These are phyloP conservation scores for Koerneria pararmatus DNA, from an alignment of 2,888 invertebrate genomes.

Conservation along the genomic window DNA sequence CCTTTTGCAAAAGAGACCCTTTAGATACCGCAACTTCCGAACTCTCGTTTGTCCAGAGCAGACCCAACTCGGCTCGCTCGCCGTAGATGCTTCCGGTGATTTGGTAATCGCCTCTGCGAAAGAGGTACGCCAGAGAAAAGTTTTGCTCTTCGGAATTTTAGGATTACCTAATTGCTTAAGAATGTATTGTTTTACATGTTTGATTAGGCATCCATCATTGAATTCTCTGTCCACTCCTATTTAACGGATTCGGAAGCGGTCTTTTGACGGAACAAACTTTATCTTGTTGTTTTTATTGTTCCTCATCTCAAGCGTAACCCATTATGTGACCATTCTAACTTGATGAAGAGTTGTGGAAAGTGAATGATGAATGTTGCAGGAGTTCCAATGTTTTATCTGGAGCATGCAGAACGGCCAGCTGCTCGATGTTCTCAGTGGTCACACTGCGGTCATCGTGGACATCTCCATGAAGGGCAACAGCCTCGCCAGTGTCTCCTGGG, in stretches of 20 bases:
- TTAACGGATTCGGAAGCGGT: no score
- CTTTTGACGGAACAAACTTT: no score
- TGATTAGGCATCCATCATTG: no score
- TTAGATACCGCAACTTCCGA: slow-evolving; percentile 91
- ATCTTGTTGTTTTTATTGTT: no score
- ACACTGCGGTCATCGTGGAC: slow-evolving; percentile 83
- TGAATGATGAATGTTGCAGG: no score
- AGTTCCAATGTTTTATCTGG: slow-evolving; percentile 83
- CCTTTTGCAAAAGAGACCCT: slow-evolving; percentile 31
- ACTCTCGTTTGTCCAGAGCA: slow-evolving; percentile 87
- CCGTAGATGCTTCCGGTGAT: slow-evolving; percentile 76
- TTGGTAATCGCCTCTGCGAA: slow-evolving; percentile 89
- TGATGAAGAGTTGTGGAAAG: no score
- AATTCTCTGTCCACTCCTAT: no score
- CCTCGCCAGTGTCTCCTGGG: slow-evolving; percentile 81
- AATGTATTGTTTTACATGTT: no score
- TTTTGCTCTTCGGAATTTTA: no score
- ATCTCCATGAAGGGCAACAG: slow-evolving; percentile 73
- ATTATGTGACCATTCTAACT: no score
- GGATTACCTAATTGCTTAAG: no score
- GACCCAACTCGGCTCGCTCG: slow-evolving; percentile 84
- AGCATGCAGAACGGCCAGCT: slow-evolving; percentile 86
- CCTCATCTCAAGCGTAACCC: no score
- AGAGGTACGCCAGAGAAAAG: slow-evolving; percentile 75
- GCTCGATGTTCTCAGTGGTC: slow-evolving; percentile 82